Conservation (phyloP, 30 jellyfish, hydroid and myxozoan genomes). For the Catostylus mosaicus region DNA sequence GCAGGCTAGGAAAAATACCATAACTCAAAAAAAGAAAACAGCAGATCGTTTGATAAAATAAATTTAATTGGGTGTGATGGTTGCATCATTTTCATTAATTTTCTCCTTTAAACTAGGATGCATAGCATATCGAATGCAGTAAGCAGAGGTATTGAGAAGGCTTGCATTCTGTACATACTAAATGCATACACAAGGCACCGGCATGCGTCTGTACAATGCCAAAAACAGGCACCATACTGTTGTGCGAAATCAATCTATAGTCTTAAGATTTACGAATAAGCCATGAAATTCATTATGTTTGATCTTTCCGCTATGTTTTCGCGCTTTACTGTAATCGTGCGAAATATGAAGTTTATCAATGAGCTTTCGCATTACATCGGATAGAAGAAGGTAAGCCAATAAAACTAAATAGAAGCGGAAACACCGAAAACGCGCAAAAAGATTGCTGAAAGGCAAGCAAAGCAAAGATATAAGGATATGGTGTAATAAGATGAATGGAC, state of each 20-base stretch:
- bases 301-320: slow-evolving; percentile 77
- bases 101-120: too few species aligned
- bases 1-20: too few species aligned
- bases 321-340: slow-evolving; percentile 71
- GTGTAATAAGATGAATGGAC: slow-evolving; percentile 45
- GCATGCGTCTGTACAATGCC: slow-evolving; percentile 11
- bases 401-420: slow-evolving; percentile 61
- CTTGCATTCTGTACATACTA: not conserved
- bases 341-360: slow-evolving; percentile 18
- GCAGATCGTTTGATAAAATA: too few species aligned
- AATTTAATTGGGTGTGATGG: too few species aligned
- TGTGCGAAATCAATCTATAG: slow-evolving; percentile 56
- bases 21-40: too few species aligned
- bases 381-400: slow-evolving; percentile 59
- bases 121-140: too few species aligned
- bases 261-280: slow-evolving; percentile 34
- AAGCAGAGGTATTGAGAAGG: too few species aligned
- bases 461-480: slow-evolving; percentile 37
- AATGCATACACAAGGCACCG: slow-evolving; percentile 30
- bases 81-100: too few species aligned
- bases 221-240: slow-evolving; percentile 53
- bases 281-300: slow-evolving; percentile 18
- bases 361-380: slow-evolving; percentile 51
- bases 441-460: slow-evolving; percentile 32
- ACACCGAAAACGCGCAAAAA: slow-evolving; percentile 40